phyloP scores from a whole-genome alignment of 2,113 vertebrate genomes.

The Neodon shergylaensis region DNA sequence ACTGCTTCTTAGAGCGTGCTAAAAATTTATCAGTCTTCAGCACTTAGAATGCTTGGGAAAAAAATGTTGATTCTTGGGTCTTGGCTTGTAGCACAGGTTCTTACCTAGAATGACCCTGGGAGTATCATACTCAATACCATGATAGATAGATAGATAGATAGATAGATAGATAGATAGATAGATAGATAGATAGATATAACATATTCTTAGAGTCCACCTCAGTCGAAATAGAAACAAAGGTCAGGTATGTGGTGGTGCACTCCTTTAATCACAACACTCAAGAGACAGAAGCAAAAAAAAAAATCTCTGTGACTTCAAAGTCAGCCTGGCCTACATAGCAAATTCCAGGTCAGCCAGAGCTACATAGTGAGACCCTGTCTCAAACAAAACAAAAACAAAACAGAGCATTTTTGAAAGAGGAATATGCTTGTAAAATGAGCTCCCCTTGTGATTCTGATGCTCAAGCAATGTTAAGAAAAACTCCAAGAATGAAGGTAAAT shows the following conservation, averaged over 20 bases:
- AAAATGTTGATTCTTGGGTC: neutral
- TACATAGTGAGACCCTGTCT: neutral
- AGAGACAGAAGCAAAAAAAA: neutral
- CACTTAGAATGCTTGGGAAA: neutral
- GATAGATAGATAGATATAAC: neutral
- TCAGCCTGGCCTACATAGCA: neutral
- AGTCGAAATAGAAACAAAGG: neutral
- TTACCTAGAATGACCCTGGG: neutral
- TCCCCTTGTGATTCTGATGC: neutral
- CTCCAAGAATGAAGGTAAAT: neutral
- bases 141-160: neutral
- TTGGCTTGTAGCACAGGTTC: neutral
- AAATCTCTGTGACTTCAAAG: neutral
- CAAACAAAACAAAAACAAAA: neutral
- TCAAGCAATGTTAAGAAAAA: neutral
- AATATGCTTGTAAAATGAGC: constrained; percentile 1
- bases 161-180: neutral
- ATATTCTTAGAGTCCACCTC: neutral
- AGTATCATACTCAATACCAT: neutral
- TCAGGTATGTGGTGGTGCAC: neutral
- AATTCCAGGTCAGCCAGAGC: neutral
- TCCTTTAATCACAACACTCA: neutral
- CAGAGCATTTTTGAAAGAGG: neutral
- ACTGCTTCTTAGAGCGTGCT: neutral
- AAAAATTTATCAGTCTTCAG: neutral